These are phyloP conservation scores for Numida meleagris DNA, from an alignment of 2,113 vertebrate genomes.

Conservation along the genomic window DNA sequence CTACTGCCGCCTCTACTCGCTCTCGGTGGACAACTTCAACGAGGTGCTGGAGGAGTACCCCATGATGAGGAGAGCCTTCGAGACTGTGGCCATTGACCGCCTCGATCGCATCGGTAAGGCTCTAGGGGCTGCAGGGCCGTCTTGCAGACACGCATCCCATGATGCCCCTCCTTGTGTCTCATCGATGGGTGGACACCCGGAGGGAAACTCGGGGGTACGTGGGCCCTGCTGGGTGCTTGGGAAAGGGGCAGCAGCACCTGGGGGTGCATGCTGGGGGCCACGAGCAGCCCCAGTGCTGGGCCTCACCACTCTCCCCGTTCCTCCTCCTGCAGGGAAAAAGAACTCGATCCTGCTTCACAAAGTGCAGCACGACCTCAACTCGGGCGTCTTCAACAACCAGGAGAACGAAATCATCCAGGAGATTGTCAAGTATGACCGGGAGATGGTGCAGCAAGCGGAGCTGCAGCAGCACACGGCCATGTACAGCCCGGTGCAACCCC, in stretches of 20 bases:
- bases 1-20: slow-evolving; percentile 95
- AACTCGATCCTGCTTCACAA: slow-evolving; percentile 97
- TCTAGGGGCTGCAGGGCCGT: accelerated
- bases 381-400: slow-evolving; percentile 96
- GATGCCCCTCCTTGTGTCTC: neutral
- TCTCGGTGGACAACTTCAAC: slow-evolving; percentile 96
- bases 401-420: slow-evolving; percentile 99
- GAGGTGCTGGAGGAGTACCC: slow-evolving; percentile 98
- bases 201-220: too few relatives aligned
- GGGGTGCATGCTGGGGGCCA: neutral
- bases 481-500: slow-evolving; percentile 76
- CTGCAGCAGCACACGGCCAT: slow-evolving; percentile 83
- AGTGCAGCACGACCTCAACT: slow-evolving; percentile 95
- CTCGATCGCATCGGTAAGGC: slow-evolving; percentile 92
- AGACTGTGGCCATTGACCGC: slow-evolving; percentile 96
- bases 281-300: accelerated
- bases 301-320: accelerated
- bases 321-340: slow-evolving; percentile 88
- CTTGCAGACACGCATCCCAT: neutral
- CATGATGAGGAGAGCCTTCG: slow-evolving; percentile 98
- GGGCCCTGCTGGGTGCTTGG: neutral
- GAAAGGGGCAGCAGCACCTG: neutral
- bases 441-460: slow-evolving; percentile 95
- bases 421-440: slow-evolving; percentile 97
- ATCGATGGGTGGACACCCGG: neutral